Conservation (phyloP, 2,888 invertebrate genomes). For the Sisyra nigra region DNA sequence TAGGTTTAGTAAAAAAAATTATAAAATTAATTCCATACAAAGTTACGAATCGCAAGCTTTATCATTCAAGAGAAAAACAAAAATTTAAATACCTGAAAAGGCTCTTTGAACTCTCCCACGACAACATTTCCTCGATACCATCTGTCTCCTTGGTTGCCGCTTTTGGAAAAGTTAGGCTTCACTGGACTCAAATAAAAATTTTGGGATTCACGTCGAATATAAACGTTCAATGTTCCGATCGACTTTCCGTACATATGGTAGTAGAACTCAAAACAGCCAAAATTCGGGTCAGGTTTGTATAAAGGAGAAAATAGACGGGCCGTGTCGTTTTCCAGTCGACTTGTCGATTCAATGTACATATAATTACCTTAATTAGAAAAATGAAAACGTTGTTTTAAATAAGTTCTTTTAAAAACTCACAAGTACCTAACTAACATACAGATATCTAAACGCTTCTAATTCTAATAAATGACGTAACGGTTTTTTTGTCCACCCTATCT, state of each 20-base stretch:
- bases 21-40: no score
- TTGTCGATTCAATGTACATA: constrained; percentile 67
- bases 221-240: constrained; percentile 37
- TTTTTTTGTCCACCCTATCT: no score
- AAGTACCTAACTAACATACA: no score
- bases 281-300: constrained; percentile 16
- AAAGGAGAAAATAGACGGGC: constrained; percentile 56
- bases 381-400: neutral
- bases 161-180: constrained; percentile 38
- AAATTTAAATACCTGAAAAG: constrained; percentile 35
- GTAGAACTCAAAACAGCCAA: constrained; percentile 49
- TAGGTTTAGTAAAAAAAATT: no score
- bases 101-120: constrained; percentile 28
- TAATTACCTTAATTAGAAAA: constrained; percentile 45
- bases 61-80: constrained; percentile 8
- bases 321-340: constrained; percentile 40
- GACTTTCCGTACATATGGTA: constrained; percentile 66
- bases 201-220: constrained; percentile 24
- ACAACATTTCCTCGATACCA: constrained; percentile 42
- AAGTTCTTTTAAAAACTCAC: no score
- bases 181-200: constrained; percentile 22
- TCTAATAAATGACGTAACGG: no score
- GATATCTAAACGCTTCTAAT: no score
- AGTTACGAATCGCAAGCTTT: no score
- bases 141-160: constrained; percentile 50